Conservation (phyloP, 2,113 vertebrate genomes). For the Centropristis striata region DNA sequence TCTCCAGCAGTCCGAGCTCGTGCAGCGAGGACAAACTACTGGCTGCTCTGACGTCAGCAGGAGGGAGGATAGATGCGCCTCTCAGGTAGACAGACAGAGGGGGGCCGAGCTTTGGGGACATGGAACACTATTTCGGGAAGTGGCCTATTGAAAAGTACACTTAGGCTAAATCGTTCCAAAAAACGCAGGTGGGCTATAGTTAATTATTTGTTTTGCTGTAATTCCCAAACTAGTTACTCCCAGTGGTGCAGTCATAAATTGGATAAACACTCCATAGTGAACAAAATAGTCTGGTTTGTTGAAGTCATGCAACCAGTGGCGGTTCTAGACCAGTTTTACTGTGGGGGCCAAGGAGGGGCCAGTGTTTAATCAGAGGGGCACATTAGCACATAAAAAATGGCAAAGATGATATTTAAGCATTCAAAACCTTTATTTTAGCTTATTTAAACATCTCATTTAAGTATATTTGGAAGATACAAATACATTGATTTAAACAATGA, state of each 20-base stretch:
- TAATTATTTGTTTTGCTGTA: background rate
- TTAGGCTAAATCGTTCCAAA: background rate
- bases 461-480: too few relatives aligned
- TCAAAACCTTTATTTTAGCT: too few relatives aligned
- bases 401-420: too few relatives aligned
- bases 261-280: constrained; percentile 1
- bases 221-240: background rate
- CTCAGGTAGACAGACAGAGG: constrained; percentile 54
- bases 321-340: too few relatives aligned
- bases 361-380: too few relatives aligned
- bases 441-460: too few relatives aligned
- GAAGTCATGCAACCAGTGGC: too few relatives aligned
- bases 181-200: background rate
- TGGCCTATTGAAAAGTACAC: background rate
- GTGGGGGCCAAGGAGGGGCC: too few relatives aligned
- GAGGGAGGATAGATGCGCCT: constrained; percentile 61
- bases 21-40: constrained; percentile 42
- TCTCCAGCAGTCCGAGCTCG: constrained; percentile 46
- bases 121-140: background rate
- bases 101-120: too few relatives aligned
- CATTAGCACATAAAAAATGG: too few relatives aligned
- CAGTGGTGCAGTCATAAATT: background rate
- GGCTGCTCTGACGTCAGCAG: constrained; percentile 78
- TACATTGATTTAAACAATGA: too few relatives aligned
- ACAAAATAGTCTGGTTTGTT: background rate